Evolutionary conservation across 2,888 invertebrate genomes (phyloP).

Genomic region (Dynastes hyllus): DNA sequence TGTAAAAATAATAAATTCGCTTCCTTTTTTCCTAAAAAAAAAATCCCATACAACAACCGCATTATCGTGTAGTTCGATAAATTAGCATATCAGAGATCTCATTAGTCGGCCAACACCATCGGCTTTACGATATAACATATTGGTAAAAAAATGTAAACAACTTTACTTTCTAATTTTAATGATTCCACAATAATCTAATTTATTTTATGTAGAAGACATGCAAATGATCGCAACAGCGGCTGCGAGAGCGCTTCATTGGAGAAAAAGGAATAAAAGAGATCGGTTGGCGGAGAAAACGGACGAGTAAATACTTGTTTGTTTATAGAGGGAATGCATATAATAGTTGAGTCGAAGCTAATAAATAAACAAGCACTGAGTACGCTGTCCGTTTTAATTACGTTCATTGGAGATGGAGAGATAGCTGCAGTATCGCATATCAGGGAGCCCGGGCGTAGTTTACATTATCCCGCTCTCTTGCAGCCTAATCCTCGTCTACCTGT

Average conservation of each 20-base stretch:
- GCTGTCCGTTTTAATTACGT: slow-evolving; percentile 70
- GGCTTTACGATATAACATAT: slow-evolving; percentile 16
- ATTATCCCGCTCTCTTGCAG: slow-evolving; percentile 27
- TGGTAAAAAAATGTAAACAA: slow-evolving; percentile 13
- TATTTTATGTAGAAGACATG: slow-evolving; percentile 45
- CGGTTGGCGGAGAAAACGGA: slow-evolving; percentile 13
- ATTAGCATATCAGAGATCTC: slow-evolving; percentile 26
- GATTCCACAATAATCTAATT: slow-evolving; percentile 47
- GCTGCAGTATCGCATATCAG: slow-evolving; percentile 66
- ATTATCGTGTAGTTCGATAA: slow-evolving; percentile 20
- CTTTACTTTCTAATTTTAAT: slow-evolving; percentile 46
- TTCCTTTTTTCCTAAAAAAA: slow-evolving; percentile 1
- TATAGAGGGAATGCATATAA: slow-evolving; percentile 60
- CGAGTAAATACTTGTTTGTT: slow-evolving; percentile 59
- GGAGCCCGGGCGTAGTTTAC: slow-evolving; percentile 50
- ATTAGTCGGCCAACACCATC: slow-evolving; percentile 16
- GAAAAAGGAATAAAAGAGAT: slow-evolving; percentile 19
- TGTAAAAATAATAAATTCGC: slow-evolving; percentile 6
- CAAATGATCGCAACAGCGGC: slow-evolving; percentile 17
- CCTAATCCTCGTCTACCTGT: slow-evolving; percentile 39
- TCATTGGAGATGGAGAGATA: slow-evolving; percentile 69
- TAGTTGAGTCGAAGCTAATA: slow-evolving; percentile 64
- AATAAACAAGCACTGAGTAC: slow-evolving; percentile 66
- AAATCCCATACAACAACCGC: slow-evolving; percentile 1
- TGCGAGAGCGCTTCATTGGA: background rate